Conservation (phyloP, 2,888 invertebrate species). For the Spodoptera picta region DNA sequence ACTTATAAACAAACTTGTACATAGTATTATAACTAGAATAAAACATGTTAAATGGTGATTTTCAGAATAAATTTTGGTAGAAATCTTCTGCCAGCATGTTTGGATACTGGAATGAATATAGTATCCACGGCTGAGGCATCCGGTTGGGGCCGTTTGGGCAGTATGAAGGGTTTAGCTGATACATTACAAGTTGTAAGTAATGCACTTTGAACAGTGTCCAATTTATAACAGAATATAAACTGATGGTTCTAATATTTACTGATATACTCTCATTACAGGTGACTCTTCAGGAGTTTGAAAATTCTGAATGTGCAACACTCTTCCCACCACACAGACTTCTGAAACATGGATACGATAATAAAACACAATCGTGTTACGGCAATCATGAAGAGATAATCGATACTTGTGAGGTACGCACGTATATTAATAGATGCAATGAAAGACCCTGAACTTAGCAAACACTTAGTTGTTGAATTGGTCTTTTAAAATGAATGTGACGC, state of each 20-base stretch:
- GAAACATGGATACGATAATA: slow-evolving; percentile 29
- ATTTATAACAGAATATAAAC: not conserved
- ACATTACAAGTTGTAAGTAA: slow-evolving; percentile 46
- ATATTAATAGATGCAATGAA: too few relatives aligned
- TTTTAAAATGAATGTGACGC: too few relatives aligned
- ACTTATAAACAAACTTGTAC: too few relatives aligned
- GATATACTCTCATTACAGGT: slow-evolving; percentile 15
- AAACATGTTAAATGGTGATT: not conserved
- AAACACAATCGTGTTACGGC: slow-evolving; percentile 45
- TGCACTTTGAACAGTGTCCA: not conserved
- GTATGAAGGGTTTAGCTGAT: slow-evolving; percentile 34
- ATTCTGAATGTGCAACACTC: slow-evolving; percentile 11
- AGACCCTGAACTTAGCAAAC: too few relatives aligned
- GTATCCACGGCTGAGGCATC: slow-evolving; percentile 19
- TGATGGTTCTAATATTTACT: not conserved
- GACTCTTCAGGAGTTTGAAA: slow-evolving; percentile 8
- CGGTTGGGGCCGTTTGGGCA: slow-evolving; percentile 48
- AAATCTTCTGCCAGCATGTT: slow-evolving; percentile 44
- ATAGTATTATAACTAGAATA: not conserved
- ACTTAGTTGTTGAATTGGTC: not conserved
- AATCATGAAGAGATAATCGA: slow-evolving; percentile 15
- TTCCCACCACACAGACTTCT: slow-evolving; percentile 37
- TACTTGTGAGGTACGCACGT: slow-evolving; percentile 34
- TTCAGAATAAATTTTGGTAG: slow-evolving; percentile 45
- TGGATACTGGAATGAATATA: slow-evolving; percentile 7